Evolutionary conservation across 2,797 vertebrate genomes (phyloP).

Genomic region (Mormyrus proboscirostris): DNA sequence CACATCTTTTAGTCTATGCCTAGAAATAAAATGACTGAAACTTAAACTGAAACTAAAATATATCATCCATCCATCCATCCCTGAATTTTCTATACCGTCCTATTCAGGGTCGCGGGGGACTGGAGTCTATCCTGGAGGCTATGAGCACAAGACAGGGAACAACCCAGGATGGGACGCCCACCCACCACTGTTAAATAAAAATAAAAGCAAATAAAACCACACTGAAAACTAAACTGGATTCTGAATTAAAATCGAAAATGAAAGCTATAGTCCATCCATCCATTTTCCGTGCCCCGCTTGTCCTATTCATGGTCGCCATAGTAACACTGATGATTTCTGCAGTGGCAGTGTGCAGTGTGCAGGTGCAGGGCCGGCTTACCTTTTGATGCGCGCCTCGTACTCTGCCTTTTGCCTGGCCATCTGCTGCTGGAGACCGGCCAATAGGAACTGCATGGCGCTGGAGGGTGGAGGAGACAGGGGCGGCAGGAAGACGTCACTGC

Average conservation of each 20-base stretch:
- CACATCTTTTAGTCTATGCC: not conserved
- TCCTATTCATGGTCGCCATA: not conserved
- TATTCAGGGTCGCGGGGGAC: not conserved
- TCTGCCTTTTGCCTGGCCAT: constrained; percentile 54
- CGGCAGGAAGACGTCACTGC: constrained; percentile 69
- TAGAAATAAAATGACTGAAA: not conserved
- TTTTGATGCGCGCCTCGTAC: constrained; percentile 53
- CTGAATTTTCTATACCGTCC: not conserved
- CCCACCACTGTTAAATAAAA: not conserved
- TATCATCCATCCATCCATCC: not conserved
- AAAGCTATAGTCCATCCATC: not conserved
- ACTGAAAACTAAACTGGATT: not conserved
- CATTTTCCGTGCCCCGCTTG: not conserved
- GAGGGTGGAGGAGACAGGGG: constrained; percentile 46
- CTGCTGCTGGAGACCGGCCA: constrained; percentile 59
- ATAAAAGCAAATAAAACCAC: not conserved
- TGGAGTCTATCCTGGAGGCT: not conserved
- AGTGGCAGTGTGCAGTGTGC: constrained; percentile 9
- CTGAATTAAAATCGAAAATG: not conserved
- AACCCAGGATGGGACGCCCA: not conserved
- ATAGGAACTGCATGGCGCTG: constrained; percentile 53
- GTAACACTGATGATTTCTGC: not conserved
- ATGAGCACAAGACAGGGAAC: not conserved
- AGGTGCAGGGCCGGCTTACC: constrained; percentile 36
- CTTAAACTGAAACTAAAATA: not conserved